These are phyloP conservation scores for Cryptoblepharus egeriae DNA, from an alignment of 2,797 vertebrate species.

Conservation along the genomic window DNA sequence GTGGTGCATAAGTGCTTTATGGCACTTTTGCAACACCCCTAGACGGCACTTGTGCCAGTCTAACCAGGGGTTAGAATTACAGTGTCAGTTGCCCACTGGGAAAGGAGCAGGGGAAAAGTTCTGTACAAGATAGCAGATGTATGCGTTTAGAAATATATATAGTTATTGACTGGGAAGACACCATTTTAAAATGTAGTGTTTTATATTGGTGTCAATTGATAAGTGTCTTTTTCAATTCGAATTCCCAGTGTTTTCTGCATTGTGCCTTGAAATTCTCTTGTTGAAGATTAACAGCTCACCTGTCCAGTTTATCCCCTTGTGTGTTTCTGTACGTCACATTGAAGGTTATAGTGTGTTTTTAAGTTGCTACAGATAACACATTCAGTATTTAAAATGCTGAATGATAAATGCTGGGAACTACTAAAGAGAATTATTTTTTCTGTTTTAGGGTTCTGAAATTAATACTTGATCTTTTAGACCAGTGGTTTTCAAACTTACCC, in stretches of 20 bases:
- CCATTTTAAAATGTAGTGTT: not conserved
- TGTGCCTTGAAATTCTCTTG: not conserved
- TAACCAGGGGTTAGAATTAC: too few species aligned
- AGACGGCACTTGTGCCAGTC: too few species aligned
- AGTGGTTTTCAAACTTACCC: too few species aligned
- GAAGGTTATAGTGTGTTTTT: slow-evolving; percentile 2
- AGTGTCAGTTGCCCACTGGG: not conserved
- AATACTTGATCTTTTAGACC: not conserved
- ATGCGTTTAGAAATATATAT: not conserved
- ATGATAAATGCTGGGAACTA: not conserved
- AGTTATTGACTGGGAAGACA: not conserved
- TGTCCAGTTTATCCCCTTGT: not conserved
- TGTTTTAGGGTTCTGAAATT: slow-evolving; percentile 14
- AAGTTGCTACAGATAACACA: not conserved
- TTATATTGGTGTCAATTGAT: not conserved
- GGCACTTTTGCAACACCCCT: too few species aligned
- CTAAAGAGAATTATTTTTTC: not conserved
- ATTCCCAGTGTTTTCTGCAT: not conserved
- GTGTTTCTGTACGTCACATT: not conserved
- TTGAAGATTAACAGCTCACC: not conserved
- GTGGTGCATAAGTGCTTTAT: too few species aligned
- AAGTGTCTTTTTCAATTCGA: not conserved
- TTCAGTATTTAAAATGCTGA: not conserved
- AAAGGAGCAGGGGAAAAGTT: not conserved
- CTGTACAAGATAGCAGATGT: not conserved